phyloP scores from a whole-genome alignment of 2,113 vertebrate species.

The Solenodon paradoxus region DNA sequence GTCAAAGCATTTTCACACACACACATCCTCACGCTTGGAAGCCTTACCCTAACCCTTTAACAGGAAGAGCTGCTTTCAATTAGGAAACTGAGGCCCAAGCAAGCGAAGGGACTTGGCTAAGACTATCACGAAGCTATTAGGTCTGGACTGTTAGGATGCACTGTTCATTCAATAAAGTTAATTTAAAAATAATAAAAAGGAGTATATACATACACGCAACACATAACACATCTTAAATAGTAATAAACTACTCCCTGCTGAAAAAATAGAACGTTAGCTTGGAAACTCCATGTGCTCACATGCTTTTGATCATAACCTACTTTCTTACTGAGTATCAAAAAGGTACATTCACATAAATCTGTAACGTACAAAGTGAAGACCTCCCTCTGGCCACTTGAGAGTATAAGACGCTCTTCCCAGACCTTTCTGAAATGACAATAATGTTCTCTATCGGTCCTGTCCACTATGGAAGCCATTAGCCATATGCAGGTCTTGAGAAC shows the following conservation, averaged over 20 bases:
- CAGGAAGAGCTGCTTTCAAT: background rate
- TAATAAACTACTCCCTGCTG: background rate
- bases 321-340: background rate
- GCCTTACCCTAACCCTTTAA: background rate
- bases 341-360: background rate
- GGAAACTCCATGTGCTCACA: background rate
- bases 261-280: background rate
- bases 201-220: background rate
- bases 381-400: background rate
- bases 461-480: fast-evolving
- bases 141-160: too few species aligned
- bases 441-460: fast-evolving
- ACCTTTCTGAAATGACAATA: background rate
- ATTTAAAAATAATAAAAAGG: constrained; percentile 1
- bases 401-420: background rate
- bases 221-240: background rate
- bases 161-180: too few species aligned
- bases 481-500: too few species aligned
- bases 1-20: background rate
- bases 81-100: background rate
- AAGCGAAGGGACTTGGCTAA: background rate
- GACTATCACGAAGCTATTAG: fast-evolving
- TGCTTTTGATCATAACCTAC: background rate
- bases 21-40: background rate
- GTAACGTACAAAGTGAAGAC: background rate